phyloP scores from a whole-genome alignment of 2,797 vertebrate genomes.

The Sebastes iracundus region DNA sequence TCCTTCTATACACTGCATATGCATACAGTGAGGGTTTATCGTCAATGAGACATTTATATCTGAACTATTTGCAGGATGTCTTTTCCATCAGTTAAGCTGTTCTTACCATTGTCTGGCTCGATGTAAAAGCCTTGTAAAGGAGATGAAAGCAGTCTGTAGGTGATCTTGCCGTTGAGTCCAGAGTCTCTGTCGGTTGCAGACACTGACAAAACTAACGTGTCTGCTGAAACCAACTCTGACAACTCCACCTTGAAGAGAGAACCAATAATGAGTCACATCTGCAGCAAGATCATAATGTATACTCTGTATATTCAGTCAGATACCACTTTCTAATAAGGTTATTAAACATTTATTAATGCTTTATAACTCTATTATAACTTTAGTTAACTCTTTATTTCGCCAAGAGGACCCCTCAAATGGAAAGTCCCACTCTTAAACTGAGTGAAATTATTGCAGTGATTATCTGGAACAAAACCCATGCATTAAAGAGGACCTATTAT shows the following conservation, averaged over 20 bases:
- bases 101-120: conserved; percentile 86
- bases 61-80: background rate
- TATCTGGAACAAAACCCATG: background rate
- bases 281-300: background rate
- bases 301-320: background rate
- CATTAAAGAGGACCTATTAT: background rate
- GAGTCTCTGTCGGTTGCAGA: conserved; percentile 86
- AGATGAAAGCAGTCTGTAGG: conserved; percentile 88
- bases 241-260: conserved; percentile 82
- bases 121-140: conserved; percentile 85
- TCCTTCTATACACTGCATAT: background rate
- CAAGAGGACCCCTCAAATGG: background rate
- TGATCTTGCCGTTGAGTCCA: conserved; percentile 82
- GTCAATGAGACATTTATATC: background rate
- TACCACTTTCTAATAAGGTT: background rate
- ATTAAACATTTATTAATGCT: background rate
- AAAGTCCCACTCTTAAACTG: background rate
- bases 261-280: background rate
- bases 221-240: conserved; percentile 79
- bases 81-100: conserved; percentile 18
- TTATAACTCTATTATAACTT: no score
- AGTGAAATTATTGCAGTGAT: background rate
- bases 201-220: conserved; percentile 81
- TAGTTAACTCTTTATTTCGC: background rate
- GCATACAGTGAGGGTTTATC: background rate